Evolutionary conservation across 2,113 vertebrate species (phyloP).

Genomic region (Peromyscus polionotus): DNA sequence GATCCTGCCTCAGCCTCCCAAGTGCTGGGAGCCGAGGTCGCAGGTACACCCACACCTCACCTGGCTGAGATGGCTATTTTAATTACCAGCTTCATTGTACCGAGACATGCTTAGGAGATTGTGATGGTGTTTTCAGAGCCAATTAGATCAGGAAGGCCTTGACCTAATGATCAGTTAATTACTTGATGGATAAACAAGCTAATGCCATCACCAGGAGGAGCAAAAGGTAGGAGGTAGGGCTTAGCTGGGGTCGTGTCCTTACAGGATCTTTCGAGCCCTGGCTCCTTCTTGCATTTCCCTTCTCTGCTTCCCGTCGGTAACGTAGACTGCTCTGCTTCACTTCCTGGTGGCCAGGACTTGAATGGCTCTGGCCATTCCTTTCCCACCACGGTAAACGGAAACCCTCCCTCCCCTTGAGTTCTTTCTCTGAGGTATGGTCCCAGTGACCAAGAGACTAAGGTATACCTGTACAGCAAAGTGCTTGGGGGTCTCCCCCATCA

Average conservation of each 20-base stretch:
- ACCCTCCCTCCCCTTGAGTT: not conserved
- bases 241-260: not conserved
- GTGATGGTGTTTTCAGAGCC: not conserved
- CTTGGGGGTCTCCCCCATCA: conserved; percentile 90
- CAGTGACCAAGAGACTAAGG: not conserved
- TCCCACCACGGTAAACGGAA: not conserved
- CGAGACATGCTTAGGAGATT: not conserved
- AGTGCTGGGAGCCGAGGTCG: too few relatives aligned
- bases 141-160: not conserved
- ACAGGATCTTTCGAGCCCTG: not conserved
- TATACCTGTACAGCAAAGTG: conserved; percentile 93
- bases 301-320: not conserved
- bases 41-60: too few relatives aligned
- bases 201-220: not conserved
- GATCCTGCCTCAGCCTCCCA: not conserved
- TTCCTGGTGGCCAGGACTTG: not conserved
- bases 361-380: not conserved
- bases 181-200: too few relatives aligned
- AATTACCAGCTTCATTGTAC: not conserved
- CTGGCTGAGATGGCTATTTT: not conserved
- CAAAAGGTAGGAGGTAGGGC: not conserved
- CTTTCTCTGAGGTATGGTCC: not conserved
- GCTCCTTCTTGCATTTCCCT: not conserved
- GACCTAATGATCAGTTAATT: not conserved
- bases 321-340: not conserved